These are phyloP conservation scores for Echinometra lucunter DNA, from an alignment of 53 echinoderm and acorn worm species.

Conservation along the genomic window DNA sequence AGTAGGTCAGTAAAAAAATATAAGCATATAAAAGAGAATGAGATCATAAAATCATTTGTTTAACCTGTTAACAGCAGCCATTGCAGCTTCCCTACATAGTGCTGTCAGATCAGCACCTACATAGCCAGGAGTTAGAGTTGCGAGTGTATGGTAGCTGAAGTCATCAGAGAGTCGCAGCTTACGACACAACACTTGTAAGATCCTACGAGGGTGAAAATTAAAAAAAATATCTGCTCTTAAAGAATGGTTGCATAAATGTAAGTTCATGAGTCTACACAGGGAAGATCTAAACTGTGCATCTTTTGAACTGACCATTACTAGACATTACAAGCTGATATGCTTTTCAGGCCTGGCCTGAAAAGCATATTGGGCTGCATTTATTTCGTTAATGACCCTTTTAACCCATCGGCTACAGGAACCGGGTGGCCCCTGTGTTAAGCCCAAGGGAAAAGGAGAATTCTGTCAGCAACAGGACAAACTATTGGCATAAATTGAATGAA, in stretches of 20 bases:
- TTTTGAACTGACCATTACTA: too few species aligned
- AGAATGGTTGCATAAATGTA: neutral
- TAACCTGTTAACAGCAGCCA: conserved; percentile 97
- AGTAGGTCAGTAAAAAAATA: neutral
- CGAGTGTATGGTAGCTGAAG: conserved; percentile 78
- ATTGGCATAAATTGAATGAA: too few species aligned
- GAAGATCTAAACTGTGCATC: too few species aligned
- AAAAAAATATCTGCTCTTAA: too few species aligned
- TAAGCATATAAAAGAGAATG: neutral
- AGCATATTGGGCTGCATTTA: too few species aligned
- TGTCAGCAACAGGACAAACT: too few species aligned
- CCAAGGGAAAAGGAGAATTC: too few species aligned
- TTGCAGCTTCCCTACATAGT: conserved; percentile 96
- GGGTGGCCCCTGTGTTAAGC: too few species aligned
- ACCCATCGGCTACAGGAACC: too few species aligned
- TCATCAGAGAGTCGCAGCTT: conserved; percentile 82
- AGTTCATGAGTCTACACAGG: neutral
- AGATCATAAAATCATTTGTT: neutral
- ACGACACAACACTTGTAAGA: conserved; percentile 89
- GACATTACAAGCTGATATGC: too few species aligned
- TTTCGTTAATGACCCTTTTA: too few species aligned
- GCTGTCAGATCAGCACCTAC: conserved; percentile 97
- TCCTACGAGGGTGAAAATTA: conserved; percentile 71
- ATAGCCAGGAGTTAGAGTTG: conserved; percentile 92
- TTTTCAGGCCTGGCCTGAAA: too few species aligned